Conservation (phyloP, 1,140 invertebrate species). For the Sipha flava region DNA sequence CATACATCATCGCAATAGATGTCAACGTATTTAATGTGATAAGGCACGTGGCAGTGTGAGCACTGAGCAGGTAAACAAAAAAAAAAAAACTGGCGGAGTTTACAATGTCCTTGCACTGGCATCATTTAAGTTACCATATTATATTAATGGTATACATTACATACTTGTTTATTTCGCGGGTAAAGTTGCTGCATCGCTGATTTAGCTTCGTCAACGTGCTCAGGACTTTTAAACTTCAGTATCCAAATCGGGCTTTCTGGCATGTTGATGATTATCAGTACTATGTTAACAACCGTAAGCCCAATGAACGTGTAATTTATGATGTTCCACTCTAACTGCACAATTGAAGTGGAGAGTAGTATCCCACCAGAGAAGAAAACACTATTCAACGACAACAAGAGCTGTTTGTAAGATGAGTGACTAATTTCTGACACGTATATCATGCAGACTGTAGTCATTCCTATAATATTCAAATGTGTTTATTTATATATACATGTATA, state of each 20-base stretch:
- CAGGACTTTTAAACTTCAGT: neutral
- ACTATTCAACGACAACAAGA: conserved; percentile 50
- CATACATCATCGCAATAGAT: no score
- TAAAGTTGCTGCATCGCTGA: neutral
- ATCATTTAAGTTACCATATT: no score
- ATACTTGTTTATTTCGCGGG: neutral
- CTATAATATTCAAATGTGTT: neutral
- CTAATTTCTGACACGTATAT: conserved; percentile 53
- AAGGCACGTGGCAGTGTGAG: no score
- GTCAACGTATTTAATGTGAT: no score
- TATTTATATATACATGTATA: neutral
- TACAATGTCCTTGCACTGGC: no score
- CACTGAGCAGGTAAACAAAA: no score
- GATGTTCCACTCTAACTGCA: neutral
- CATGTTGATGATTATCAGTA: neutral
- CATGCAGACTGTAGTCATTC: conserved; percentile 44
- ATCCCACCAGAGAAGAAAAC: conserved; percentile 47
- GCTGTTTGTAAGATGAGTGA: conserved; percentile 48
- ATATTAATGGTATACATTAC: neutral
- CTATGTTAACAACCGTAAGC: conserved; percentile 36
- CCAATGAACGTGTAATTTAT: conserved; percentile 41
- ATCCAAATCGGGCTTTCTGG: conserved; percentile 54
- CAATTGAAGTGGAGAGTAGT: conserved; percentile 43
- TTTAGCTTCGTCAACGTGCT: neutral
- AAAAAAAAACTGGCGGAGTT: no score